phyloP scores from a whole-genome alignment of 2,113 vertebrate species.

The Pleuronectes platessa region DNA sequence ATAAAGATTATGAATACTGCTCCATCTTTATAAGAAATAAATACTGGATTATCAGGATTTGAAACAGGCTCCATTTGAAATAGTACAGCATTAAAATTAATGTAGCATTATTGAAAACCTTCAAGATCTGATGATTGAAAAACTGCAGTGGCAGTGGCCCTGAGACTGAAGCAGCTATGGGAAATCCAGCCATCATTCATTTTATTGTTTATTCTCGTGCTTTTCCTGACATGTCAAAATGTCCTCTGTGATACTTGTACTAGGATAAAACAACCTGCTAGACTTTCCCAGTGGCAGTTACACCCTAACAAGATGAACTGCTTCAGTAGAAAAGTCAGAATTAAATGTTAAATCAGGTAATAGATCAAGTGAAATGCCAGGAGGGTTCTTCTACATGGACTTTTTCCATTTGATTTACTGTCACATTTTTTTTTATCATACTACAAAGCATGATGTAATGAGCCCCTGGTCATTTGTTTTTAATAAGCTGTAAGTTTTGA shows the following conservation, averaged over 20 bases:
- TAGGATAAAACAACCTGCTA: not conserved
- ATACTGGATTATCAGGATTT: no score
- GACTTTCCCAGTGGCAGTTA: not conserved
- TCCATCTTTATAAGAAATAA: no score
- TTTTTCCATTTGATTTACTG: not conserved
- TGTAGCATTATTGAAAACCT: no score
- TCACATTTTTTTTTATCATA: not conserved
- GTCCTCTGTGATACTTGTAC: not conserved
- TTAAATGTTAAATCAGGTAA: slow-evolving; percentile 4
- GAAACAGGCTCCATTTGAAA: no score
- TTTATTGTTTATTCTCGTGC: not conserved
- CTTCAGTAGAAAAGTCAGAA: not conserved
- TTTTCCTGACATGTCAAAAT: not conserved
- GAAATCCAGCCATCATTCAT: not conserved
- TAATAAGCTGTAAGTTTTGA: slow-evolving; percentile 5
- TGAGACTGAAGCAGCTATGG: not conserved
- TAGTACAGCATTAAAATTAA: no score
- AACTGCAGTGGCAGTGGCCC: no score
- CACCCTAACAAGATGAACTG: not conserved
- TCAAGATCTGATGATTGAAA: no score
- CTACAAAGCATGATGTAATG: not conserved
- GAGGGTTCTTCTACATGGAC: not conserved
- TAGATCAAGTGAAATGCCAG: slow-evolving; percentile 8
- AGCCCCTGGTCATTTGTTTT: not conserved
- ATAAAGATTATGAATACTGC: no score